phyloP scores from a whole-genome alignment of 2,113 vertebrate genomes.

The Pelmatolapia mariae region DNA sequence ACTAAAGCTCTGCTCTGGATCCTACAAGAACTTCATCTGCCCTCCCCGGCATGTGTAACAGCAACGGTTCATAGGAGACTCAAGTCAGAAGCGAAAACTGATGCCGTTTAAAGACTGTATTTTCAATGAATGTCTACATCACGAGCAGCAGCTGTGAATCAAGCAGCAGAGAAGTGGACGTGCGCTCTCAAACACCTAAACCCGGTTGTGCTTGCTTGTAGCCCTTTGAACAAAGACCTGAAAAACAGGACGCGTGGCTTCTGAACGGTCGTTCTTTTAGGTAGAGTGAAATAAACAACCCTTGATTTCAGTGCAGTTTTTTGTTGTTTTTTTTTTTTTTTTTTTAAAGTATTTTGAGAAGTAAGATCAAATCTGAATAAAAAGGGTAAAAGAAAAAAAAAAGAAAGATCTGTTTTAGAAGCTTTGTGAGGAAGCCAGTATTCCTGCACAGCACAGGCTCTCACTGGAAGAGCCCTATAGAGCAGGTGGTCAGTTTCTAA shows the following conservation, averaged over 20 bases:
- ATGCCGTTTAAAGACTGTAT: neutral
- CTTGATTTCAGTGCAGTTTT: neutral
- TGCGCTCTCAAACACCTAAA: neutral
- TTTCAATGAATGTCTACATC: conserved; percentile 4
- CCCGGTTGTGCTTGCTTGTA: neutral
- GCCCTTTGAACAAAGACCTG: neutral
- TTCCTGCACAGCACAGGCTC: neutral
- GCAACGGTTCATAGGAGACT: conserved; percentile 13
- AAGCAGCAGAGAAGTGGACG: neutral
- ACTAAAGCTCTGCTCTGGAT: conserved; percentile 30
- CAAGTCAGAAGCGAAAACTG: neutral
- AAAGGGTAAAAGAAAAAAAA: neutral
- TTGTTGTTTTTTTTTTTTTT: no score
- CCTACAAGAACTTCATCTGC: conserved; percentile 26
- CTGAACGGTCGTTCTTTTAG: neutral
- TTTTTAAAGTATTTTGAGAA: neutral
- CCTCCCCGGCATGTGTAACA: conserved; percentile 14
- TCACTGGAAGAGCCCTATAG: neutral
- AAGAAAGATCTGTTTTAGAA: neutral
- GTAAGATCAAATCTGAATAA: neutral
- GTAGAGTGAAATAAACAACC: conserved; percentile 7
- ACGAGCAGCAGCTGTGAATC: conserved; percentile 34
- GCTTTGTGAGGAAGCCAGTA: neutral
- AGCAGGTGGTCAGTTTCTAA: neutral
- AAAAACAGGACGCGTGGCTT: neutral